Evolutionary conservation across 2,888 invertebrate species (phyloP), one percentile per base, ranked within the genome.

Genomic region (Xylocampa areola): DNA sequence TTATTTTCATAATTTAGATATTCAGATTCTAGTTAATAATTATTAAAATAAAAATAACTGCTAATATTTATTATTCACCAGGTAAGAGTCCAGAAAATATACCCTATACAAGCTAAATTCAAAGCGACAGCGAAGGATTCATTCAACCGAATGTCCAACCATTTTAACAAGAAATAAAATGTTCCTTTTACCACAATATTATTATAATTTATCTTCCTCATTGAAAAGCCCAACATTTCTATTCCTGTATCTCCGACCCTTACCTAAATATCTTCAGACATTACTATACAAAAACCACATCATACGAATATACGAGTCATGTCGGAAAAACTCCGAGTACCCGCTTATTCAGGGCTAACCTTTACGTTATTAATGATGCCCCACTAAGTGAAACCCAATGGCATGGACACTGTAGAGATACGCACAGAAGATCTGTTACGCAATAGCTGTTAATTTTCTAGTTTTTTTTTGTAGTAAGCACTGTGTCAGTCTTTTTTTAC

Each of bases 351-450:
- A 61, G 40, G 44, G 19, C 19, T 37, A 55, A 61, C 72, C 72
- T 68, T 71, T 52, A 49, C 58, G 68, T 71, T 74, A 73, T 74
- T 74, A 73, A 74, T 73, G 73, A 68, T 59, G 19, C 37, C 48
- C 8, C 35, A 47, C 64, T 71, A 73, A 73, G 73, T 74, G 72
- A 68, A 71, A 73, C 55, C 43, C 55, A 40, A 71, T 55, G 71
- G 41, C 36, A 33, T 17, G 6, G 4, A 2, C 21, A 7, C 3
- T 0, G 4, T 11, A n/a, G 0, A 47, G 30, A 27, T 16, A 21
- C 5, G 6, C 4, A 2, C 50, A 68, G 69, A 51, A 63, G 16
- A 16, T 14, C 19, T 25, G 43, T 13, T 27, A 30, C 2, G 13
- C 7, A 35, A 2, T 8, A 25, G 25, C n/a, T n/a, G n/a, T n/a